Evolutionary conservation across 2,888 invertebrate genomes (phyloP).

Genomic region (Amblyjoppa fuscipennis): DNA sequence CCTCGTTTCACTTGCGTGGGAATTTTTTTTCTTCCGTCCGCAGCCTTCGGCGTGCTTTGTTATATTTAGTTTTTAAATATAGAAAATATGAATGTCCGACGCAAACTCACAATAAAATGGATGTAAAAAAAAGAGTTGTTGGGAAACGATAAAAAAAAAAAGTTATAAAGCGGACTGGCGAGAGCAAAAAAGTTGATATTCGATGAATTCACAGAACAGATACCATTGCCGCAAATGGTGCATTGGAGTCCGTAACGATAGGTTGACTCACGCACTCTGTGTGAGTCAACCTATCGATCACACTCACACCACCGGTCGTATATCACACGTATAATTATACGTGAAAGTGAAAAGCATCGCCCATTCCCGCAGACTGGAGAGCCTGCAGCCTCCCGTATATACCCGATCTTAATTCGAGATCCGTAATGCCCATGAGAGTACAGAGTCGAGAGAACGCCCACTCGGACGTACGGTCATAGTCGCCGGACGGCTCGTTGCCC

Average conservation of each 20-base stretch:
- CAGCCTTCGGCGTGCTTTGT: neutral
- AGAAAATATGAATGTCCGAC: neutral
- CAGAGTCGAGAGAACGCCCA: constrained; percentile 54
- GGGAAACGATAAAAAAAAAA: neutral
- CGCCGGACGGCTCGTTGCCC: constrained; percentile 41
- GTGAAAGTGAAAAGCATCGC: constrained; percentile 56
- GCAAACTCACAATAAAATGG: neutral
- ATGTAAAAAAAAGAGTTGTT: neutral
- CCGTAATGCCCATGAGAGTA: constrained; percentile 52
- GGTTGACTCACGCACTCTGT: constrained; percentile 23
- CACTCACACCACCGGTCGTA: constrained; percentile 56
- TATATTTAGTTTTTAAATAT: neutral
- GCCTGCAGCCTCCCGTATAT: neutral
- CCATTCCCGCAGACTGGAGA: constrained; percentile 25
- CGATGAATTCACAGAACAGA: neutral
- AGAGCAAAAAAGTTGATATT: neutral
- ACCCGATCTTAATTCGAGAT: constrained; percentile 43
- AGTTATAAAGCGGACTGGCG: neutral
- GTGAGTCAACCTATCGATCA: neutral
- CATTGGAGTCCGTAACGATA: constrained; percentile 51
- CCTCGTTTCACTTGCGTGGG: neutral
- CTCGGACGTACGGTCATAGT: constrained; percentile 32
- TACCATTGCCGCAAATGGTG: constrained; percentile 4
- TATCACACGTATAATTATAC: constrained; percentile 56
- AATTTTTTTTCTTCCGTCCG: neutral